These are phyloP conservation scores for Catostomus latipinnis DNA, from an alignment of 2,797 vertebrate species.

Conservation along the genomic window DNA sequence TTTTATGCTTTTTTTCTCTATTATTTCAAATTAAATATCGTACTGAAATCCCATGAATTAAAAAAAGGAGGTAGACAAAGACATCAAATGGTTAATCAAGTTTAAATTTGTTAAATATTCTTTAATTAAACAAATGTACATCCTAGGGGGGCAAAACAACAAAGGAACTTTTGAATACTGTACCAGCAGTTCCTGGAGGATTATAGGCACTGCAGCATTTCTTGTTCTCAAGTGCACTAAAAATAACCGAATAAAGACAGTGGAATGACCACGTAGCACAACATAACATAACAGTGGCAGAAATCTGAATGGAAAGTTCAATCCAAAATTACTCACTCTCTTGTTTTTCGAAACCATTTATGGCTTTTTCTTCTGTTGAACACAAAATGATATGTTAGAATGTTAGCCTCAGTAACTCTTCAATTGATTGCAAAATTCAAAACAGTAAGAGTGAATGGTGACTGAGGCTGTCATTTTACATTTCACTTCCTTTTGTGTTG, in stretches of 20 bases:
- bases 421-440: too few relatives aligned
- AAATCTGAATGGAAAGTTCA: neutral
- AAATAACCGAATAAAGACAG: neutral
- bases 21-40: neutral
- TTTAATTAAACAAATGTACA: slow-evolving; percentile 1
- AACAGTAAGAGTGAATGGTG: too few relatives aligned
- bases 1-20: neutral
- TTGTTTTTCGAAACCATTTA: too few relatives aligned
- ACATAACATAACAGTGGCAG: neutral
- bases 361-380: too few relatives aligned
- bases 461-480: too few relatives aligned
- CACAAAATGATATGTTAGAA: too few relatives aligned
- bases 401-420: too few relatives aligned
- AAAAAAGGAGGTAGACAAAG: neutral
- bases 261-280: neutral
- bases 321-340: too few relatives aligned
- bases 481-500: too few relatives aligned
- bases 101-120: slow-evolving; percentile 7
- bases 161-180: neutral
- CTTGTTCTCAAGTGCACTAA: neutral
- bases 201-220: neutral
- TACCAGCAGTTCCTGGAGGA: neutral
- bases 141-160: neutral
- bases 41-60: neutral
- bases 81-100: neutral